A percentile compares a stretch with the other conserved stretches of the same genome.
Evolutionary conservation across 1,140 invertebrate species (phyloP).

Genomic region (Euwallacea similis): DNA sequence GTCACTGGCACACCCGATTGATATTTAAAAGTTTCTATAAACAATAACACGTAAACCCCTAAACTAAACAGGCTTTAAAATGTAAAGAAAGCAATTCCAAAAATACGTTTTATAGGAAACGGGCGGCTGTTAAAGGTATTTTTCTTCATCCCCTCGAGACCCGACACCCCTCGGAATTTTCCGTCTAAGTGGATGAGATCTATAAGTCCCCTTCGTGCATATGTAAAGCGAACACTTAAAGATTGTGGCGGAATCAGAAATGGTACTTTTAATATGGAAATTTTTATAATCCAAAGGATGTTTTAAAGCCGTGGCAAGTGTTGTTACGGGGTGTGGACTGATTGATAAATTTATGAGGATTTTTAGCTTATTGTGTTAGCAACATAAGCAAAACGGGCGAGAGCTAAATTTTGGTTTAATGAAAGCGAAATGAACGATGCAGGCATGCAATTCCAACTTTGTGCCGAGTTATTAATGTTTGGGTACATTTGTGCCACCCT

Average conservation of each 20-base stretch:
- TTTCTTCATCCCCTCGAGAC: neutral
- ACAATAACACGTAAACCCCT: neutral
- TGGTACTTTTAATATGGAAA: conserved; percentile 2
- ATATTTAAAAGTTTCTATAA: neutral
- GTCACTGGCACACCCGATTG: no score
- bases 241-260: conserved; percentile 6
- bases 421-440: no score
- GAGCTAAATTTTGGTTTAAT: no score
- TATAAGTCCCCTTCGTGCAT: neutral
- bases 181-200: conserved; percentile 10
- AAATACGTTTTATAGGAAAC: neutral
- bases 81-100: conserved; percentile 9
- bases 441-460: no score
- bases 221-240: conserved; percentile 9
- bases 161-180: conserved; percentile 13
- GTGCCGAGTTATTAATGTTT: no score
- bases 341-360: no score
- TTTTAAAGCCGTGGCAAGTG: no score
- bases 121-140: conserved; percentile 4
- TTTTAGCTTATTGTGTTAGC: no score
- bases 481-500: no score
- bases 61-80: neutral
- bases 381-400: no score
- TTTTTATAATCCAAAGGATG: neutral
- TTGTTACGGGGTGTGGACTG: no score